These are phyloP conservation scores for Peromyscus maniculatus DNA, from an alignment of 2,113 vertebrate species.

Conservation along the genomic window DNA sequence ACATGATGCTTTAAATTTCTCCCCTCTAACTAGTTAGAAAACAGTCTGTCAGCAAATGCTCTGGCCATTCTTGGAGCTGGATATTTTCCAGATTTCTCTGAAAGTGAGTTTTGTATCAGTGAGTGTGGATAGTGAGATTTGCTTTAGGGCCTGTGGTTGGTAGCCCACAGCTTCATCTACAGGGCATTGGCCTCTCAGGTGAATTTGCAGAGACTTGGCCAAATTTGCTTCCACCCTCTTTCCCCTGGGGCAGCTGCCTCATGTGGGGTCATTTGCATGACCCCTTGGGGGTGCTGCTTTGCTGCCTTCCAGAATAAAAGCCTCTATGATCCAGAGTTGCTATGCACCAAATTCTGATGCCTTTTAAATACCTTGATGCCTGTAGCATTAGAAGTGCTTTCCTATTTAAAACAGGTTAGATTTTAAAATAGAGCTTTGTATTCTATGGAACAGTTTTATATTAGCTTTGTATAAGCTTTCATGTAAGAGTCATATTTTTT, in stretches of 20 bases:
- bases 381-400: conserved; percentile 94
- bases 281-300: conserved; percentile 62
- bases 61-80: conserved; percentile 44
- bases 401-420: conserved; percentile 87
- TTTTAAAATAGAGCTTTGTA: conserved; percentile 87
- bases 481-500: conserved; percentile 90
- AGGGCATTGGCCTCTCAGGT: conserved; percentile 19
- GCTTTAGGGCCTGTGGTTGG: conserved; percentile 59
- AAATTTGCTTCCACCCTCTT: conserved; percentile 52
- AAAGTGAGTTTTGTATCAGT: conserved; percentile 62
- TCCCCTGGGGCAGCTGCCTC: conserved; percentile 64
- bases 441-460: conserved; percentile 88
- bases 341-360: conserved; percentile 98
- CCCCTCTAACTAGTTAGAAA: conserved; percentile 60
- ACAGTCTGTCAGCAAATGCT: conserved; percentile 1
- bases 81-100: conserved; percentile 63
- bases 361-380: conserved; percentile 96
- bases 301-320: conserved; percentile 82
- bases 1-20: conserved; percentile 42
- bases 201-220: conserved; percentile 54
- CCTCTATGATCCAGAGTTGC: conserved; percentile 91
- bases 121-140: conserved; percentile 58
- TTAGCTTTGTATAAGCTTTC: conserved; percentile 92
- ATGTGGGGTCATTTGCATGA: conserved; percentile 62
- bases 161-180: conserved; percentile 62